Conservation (phyloP, 2,888 invertebrate species). For the Pyrgus malvae region DNA sequence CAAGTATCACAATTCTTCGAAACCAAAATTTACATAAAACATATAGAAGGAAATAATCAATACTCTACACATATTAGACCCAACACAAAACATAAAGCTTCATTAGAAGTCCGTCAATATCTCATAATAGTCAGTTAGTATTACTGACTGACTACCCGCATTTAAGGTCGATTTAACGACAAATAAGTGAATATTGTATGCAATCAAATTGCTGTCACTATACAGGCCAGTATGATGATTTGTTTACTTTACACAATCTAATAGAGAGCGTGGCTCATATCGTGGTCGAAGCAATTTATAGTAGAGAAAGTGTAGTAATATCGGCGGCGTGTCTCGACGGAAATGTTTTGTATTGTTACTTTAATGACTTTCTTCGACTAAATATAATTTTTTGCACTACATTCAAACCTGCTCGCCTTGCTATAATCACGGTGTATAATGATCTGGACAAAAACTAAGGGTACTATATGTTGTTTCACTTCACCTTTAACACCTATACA, state of each 20-base stretch:
- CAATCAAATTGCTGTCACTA: not conserved
- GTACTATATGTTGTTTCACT: conserved; percentile 9
- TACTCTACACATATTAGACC: too few species aligned
- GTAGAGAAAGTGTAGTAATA: conserved; percentile 23
- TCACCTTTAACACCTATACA: conserved; percentile 8
- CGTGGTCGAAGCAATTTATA: conserved; percentile 26
- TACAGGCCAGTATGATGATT: conserved; percentile 6
- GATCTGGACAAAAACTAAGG: conserved; percentile 13
- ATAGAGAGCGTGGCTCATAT: conserved; percentile 18
- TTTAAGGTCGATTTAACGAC: too few species aligned
- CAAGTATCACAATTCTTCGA: too few species aligned
- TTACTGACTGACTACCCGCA: too few species aligned
- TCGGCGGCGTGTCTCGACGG: conserved; percentile 20
- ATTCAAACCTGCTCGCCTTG: conserved; percentile 19
- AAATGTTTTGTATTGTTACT: conserved; percentile 27
- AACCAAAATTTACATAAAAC: too few species aligned
- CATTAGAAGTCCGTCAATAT: too few species aligned
- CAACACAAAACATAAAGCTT: too few species aligned
- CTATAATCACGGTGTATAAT: conserved; percentile 21
- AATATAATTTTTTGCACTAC: conserved; percentile 21
- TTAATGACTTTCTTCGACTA: conserved; percentile 26
- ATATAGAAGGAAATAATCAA: too few species aligned
- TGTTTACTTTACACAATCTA: conserved; percentile 21
- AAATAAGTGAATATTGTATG: not conserved
- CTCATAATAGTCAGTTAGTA: too few species aligned